Base-by-base conservation (phyloP, 2,797 vertebrate genomes). In the Myiotriccus ornatus region DNA sequence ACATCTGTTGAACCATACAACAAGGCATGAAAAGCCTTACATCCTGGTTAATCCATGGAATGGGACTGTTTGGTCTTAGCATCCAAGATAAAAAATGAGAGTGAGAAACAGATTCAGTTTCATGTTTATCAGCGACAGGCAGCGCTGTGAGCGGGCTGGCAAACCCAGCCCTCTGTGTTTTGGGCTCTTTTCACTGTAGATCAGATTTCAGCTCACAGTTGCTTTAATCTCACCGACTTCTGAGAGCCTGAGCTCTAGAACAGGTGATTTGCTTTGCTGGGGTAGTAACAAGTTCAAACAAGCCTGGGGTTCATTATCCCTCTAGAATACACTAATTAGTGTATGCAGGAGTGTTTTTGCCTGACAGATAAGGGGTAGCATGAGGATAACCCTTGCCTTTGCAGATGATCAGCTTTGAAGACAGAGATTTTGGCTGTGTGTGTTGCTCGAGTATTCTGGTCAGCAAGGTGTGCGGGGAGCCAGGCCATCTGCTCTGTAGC, bases 401-500 rank as follows among this genome's bases (percentile, higher is more conserved):
- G 71, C 82, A 83, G 63, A 59, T 52, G 77, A 89, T 94, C 44
- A 57, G 41, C 67, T 90, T 74, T 32, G 59, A 87, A 88, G 80
- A 59, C 16, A 39, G 43, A 89, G 62, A 75, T 89, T 93, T 91
- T 89, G 89, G 89, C 85, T 90, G 15, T 18, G 23, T 0, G n/a
- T 32, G 43, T 63, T 70, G 56, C 44, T 76, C 0, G 3, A 63
- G 77, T 75, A 52, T 93, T 93, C 79, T 78, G 94, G 85, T 95
- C 94, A 94, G 89, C 93, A 88, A 96, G 87, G 96, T 91, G 85
- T 59, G 85, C 52, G 21, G 68, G 85, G 85, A 91, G 91, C 59
- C 39, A 87, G 89, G 73, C 95, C 96, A 96, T 94, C 95, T 96
- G 96, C 85, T 94, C 87, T 37, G 57, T 21, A 44, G 63, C 90